A percentile compares a stretch with the other conserved stretches of the same genome.
Conservation (phyloP, 64 coral and sea anemone species). For the Pocillopora damicornis region DNA sequence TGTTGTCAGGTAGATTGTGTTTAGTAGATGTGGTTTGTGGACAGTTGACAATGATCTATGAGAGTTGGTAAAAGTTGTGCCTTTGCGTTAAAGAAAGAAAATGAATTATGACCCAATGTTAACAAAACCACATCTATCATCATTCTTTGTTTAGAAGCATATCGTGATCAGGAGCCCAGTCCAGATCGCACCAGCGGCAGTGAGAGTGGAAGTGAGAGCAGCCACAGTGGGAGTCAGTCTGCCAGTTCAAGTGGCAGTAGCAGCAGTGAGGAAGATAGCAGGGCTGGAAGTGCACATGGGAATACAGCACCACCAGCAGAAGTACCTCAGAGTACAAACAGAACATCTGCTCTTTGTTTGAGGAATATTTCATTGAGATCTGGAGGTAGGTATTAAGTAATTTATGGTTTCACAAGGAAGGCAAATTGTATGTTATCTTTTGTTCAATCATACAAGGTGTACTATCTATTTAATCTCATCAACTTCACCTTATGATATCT, state of each 20-base stretch:
- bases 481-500: not conserved
- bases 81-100: not conserved
- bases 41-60: too few relatives aligned
- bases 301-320: conserved; percentile 10
- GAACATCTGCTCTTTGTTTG: conserved; percentile 49
- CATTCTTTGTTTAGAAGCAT: conserved; percentile 36
- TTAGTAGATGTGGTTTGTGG: too few relatives aligned
- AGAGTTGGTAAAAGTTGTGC: not conserved
- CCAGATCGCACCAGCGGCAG: conserved; percentile 55
- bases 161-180: conserved; percentile 32
- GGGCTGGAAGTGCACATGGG: conserved; percentile 43
- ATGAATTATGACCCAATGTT: not conserved
- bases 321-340: conserved; percentile 13
- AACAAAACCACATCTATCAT: not conserved
- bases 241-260: conserved; percentile 53
- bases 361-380: conserved; percentile 72
- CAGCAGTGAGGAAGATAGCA: conserved; percentile 64
- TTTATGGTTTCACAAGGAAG: too few relatives aligned
- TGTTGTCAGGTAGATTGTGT: not conserved
- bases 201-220: conserved; percentile 58
- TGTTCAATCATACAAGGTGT: too few relatives aligned
- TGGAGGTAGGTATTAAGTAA: conserved; percentile 29
- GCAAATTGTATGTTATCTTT: too few relatives aligned
- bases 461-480: too few relatives aligned
- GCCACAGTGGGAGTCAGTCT: conserved; percentile 36